These are phyloP conservation scores for Cryptops parisi DNA, from an alignment of 2,888 invertebrate genomes.

Conservation along the genomic window DNA sequence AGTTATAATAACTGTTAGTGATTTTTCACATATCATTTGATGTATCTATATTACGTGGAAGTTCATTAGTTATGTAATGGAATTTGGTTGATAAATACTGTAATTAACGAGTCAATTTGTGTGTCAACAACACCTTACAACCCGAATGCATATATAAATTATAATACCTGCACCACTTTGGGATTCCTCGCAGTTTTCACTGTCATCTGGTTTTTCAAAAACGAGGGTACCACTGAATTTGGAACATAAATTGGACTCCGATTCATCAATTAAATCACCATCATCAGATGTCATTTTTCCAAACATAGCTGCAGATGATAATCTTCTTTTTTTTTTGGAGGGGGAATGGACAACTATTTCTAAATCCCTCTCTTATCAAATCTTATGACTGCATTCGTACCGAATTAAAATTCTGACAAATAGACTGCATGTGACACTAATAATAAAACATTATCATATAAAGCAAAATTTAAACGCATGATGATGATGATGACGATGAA, in stretches of 20 bases:
- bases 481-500: too few relatives aligned
- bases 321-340: not conserved
- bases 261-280: constrained; percentile 9
- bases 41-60: too few relatives aligned
- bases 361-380: too few relatives aligned
- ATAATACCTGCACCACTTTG: constrained; percentile 4
- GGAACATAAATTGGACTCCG: not conserved
- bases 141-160: not conserved
- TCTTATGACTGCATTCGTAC: too few relatives aligned
- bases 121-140: too few relatives aligned
- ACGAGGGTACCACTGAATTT: constrained; percentile 3
- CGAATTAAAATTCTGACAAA: not conserved
- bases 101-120: too few relatives aligned
- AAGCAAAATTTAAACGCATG: too few relatives aligned
- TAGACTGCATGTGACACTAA: not conserved
- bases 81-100: too few relatives aligned
- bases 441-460: too few relatives aligned
- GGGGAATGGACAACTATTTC: not conserved
- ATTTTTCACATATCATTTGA: too few relatives aligned
- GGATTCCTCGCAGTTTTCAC: not conserved
- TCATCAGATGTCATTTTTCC: not conserved
- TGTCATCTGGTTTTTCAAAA: constrained; percentile 8
- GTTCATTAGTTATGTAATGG: too few relatives aligned
- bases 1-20: too few relatives aligned
- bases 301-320: not conserved